Evolutionary conservation across 2,113 vertebrate species (phyloP).

Genomic region (Xenus cinereus): DNA sequence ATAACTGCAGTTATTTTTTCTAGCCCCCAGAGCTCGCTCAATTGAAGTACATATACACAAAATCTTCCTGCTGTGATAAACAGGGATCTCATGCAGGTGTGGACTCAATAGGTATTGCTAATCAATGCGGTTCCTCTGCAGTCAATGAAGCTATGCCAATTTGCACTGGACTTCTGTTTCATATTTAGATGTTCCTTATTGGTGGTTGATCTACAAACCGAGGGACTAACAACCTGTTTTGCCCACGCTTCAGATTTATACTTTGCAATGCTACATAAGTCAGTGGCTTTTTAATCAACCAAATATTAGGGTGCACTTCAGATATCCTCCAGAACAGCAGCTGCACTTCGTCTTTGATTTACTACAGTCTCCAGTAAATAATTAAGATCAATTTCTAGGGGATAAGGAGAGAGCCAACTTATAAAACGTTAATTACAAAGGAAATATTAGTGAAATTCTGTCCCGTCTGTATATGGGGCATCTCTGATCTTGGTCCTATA

Average conservation of each 20-base stretch:
- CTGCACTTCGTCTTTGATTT: slow-evolving; percentile 1
- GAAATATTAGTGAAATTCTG: not conserved
- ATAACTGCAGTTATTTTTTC: not conserved
- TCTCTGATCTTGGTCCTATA: not conserved
- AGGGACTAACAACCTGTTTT: not conserved
- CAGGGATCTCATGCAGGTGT: not conserved
- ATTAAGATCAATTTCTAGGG: not conserved
- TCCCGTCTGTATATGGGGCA: not conserved
- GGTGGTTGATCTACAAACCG: not conserved
- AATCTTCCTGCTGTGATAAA: not conserved
- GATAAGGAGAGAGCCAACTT: not conserved
- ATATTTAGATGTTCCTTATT: not conserved
- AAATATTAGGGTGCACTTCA: not conserved
- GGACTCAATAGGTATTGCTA: slow-evolving; percentile 6
- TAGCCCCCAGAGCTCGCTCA: not conserved
- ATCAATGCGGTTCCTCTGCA: not conserved
- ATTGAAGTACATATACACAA: not conserved
- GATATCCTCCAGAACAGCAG: not conserved
- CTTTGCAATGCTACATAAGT: not conserved
- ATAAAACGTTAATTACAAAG: not conserved
- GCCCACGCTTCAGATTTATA: not conserved
- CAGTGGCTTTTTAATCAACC: not conserved
- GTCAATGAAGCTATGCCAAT: not conserved
- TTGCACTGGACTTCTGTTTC: not conserved
- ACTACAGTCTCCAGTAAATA: not conserved